Evolutionary conservation across 2,113 vertebrate genomes (phyloP).

Genomic region (Mus pahari): DNA sequence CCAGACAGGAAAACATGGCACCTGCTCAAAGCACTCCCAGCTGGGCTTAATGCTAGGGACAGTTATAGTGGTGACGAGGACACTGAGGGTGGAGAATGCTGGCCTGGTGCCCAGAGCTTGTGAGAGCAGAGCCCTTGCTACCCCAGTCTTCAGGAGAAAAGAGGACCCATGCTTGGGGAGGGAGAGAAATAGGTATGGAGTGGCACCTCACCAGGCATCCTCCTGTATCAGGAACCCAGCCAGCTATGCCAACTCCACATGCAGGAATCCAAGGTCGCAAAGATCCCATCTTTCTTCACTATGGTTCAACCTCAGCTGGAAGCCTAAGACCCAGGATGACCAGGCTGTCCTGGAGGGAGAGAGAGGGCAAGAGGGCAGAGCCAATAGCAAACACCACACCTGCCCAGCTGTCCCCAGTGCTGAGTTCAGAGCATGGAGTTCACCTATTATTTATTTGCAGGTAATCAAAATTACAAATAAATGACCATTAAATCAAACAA

Average conservation of each 20-base stretch:
- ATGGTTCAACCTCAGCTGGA: neutral
- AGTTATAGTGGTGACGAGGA: neutral
- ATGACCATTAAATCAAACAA: neutral
- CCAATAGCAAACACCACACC: neutral
- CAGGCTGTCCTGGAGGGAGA: neutral
- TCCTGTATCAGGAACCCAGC: neutral
- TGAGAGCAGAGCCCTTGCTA: neutral
- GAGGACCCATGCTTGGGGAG: neutral
- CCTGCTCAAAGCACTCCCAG: neutral
- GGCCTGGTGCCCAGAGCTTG: neutral
- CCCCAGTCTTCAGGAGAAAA: neutral
- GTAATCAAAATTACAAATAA: neutral
- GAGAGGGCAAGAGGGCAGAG: neutral
- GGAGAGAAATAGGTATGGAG: neutral
- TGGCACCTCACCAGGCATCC: neutral
- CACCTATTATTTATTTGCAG: slow-evolving; percentile 9
- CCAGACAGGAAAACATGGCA: neutral
- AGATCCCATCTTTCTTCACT: neutral
- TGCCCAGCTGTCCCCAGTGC: neutral
- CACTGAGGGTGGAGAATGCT: neutral
- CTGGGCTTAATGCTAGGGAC: neutral
- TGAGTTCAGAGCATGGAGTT: neutral
- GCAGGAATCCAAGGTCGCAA: neutral
- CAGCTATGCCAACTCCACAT: neutral
- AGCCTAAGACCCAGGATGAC: neutral